Conservation (phyloP, 2,888 invertebrate genomes). For the Drosophila nigritarsus region DNA sequence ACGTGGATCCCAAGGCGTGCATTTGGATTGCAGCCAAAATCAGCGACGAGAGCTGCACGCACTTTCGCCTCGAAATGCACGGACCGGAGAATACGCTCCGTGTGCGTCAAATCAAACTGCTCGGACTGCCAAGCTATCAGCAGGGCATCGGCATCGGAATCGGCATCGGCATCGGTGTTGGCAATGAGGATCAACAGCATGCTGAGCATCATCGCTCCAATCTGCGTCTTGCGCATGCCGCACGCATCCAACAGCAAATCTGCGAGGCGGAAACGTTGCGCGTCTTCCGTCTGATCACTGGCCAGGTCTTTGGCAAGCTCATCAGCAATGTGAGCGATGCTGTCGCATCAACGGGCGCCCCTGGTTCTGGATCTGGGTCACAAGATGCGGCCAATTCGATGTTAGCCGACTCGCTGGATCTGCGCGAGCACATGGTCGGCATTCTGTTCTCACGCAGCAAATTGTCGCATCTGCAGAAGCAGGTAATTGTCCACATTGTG, state of each 20-base stretch:
- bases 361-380: not conserved
- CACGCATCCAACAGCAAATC: slow-evolving; percentile 91
- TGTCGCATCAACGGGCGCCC: slow-evolving; percentile 26
- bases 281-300: slow-evolving; percentile 95
- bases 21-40: slow-evolving; percentile 96
- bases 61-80: slow-evolving; percentile 93
- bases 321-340: slow-evolving; percentile 86
- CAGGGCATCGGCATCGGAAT: slow-evolving; percentile 8
- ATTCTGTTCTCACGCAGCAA: slow-evolving; percentile 97
- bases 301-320: slow-evolving; percentile 94
- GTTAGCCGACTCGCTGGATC: slow-evolving; percentile 87
- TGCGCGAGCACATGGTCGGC: slow-evolving; percentile 98
- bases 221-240: slow-evolving; percentile 82
- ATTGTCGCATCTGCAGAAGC: slow-evolving; percentile 95
- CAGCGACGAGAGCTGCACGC: slow-evolving; percentile 87
- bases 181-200: slow-evolving; percentile 18
- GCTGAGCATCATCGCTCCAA: slow-evolving; percentile 69
- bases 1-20: slow-evolving; percentile 93
- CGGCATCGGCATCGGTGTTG: not conserved
- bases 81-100: slow-evolving; percentile 96
- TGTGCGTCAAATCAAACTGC: slow-evolving; percentile 91
- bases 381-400: slow-evolving; percentile 69
- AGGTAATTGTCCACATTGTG: slow-evolving; percentile 95
- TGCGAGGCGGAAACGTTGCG: slow-evolving; percentile 96
- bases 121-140: slow-evolving; percentile 86